Evolutionary conservation across 1,140 invertebrate genomes (phyloP).

Genomic region (Nautilus pompilius): DNA sequence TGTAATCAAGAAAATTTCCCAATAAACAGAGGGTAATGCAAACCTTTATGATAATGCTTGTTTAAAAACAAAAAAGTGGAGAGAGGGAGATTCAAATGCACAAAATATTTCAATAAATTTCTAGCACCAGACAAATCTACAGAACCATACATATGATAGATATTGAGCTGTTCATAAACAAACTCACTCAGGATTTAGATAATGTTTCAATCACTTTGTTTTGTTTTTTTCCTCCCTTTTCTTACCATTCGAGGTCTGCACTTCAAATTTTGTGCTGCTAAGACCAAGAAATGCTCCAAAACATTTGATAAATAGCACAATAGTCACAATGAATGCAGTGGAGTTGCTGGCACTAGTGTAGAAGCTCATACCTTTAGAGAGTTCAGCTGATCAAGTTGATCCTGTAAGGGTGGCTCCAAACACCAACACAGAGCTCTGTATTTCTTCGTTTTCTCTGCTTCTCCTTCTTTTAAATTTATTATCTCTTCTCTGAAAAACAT

Average conservation of each 20-base stretch:
- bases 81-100: not conserved
- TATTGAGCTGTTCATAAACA: too few relatives aligned
- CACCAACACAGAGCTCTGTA: slow-evolving; percentile 46
- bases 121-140: too few relatives aligned
- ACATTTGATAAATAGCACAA: too few relatives aligned
- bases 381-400: slow-evolving; percentile 24
- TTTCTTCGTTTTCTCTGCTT: slow-evolving; percentile 45
- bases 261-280: too few relatives aligned
- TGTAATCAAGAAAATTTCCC: slow-evolving; percentile 51
- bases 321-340: too few relatives aligned
- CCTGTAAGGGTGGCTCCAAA: slow-evolving; percentile 15
- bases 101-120: slow-evolving; percentile 57
- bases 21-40: not conserved
- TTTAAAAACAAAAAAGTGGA: not conserved
- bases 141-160: too few relatives aligned
- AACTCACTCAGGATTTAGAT: too few relatives aligned
- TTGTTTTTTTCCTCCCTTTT: too few relatives aligned
- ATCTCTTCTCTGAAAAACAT: slow-evolving; percentile 66
- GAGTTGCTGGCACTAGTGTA: too few relatives aligned
- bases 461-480: slow-evolving; percentile 68
- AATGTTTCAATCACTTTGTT: too few relatives aligned
- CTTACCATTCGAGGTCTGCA: too few relatives aligned
- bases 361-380: slow-evolving; percentile 66
- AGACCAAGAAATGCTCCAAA: too few relatives aligned
- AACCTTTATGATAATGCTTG: not conserved